Base-by-base conservation (phyloP, 92 coral and sea anemone genomes). In the Nematostella vectensis region DNA sequence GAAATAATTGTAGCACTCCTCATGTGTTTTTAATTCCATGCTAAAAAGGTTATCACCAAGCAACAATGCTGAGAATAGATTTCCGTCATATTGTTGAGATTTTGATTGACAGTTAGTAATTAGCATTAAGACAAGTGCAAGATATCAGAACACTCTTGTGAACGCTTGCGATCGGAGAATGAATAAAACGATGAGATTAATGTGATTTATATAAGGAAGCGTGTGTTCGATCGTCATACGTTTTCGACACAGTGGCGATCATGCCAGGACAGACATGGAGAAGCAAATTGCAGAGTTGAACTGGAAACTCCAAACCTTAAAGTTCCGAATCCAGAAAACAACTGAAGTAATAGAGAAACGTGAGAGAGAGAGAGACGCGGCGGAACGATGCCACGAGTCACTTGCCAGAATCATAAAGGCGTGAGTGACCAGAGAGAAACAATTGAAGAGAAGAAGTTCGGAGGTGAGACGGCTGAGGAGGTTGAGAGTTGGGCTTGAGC, bases 231-330 rank as follows among this genome's bases (percentile, higher is more conserved):
- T n/a, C n/a, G n/a, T n/a, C n/a, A n/a, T n/a, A n/a, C n/a, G n/a
- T n/a, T n/a, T n/a, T n/a, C n/a, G n/a, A 79, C 71, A 79, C 26
- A 79, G 67, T 79, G 86, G 86, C 76, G 63, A 52, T 80, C 63
- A 47, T 76, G 80, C 61, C 53, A 63, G 71, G 76, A 67, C 47
- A 25, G 40, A 12, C n/a, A 78, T 73, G 74, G 79, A 79, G 44
- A 79, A 71, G 62, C 67, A 44, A 57, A 31, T 71, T 12, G 53
- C 69, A 0, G 79, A 79, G 11, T 50, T 79, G 25, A 59, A 56
- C 17, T 31, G 70, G 21, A 79, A 79, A 48, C 44, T 79, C 29
- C 65, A 71, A 37, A 54, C 75, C n/a, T 61, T 79, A 21, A 58
- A 29, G 26, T 78, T 78, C 44, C 31, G 85, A 63, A 24, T 57